These are phyloP conservation scores for Malacosoma neustria DNA, from an alignment of 2,888 invertebrate species.

Conservation along the genomic window DNA sequence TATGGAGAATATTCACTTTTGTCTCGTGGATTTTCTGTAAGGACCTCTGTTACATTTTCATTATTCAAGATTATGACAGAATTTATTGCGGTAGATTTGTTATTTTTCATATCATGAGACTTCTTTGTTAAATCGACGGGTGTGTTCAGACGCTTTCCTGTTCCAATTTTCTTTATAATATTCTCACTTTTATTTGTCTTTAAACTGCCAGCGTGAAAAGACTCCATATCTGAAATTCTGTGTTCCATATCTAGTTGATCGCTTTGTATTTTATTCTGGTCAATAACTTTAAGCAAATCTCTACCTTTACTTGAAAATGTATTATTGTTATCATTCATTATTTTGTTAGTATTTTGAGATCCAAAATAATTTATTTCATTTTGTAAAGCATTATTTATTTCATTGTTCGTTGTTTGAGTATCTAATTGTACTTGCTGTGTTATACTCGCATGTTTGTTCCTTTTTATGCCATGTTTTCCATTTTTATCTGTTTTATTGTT, in stretches of 20 bases:
- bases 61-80: conserved; percentile 12
- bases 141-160: conserved; percentile 54
- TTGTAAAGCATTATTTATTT: not conserved
- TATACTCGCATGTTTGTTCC: conserved; percentile 6
- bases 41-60: conserved; percentile 31
- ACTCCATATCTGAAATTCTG: conserved; percentile 41
- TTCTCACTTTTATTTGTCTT: conserved; percentile 27
- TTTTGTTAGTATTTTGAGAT: conserved; percentile 3
- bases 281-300: conserved; percentile 43
- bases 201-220: conserved; percentile 23
- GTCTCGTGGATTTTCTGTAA: conserved; percentile 37
- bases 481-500: conserved; percentile 60
- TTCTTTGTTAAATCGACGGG: conserved; percentile 35
- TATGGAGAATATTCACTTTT: conserved; percentile 54
- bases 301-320: conserved; percentile 34
- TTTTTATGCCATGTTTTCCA: conserved; percentile 21
- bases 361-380: not conserved
- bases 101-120: conserved; percentile 10
- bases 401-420: not conserved
- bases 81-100: conserved; percentile 9
- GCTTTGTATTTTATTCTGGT: conserved; percentile 47
- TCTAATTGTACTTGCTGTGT: conserved; percentile 11
- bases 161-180: conserved; percentile 24
- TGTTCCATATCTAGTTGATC: conserved; percentile 46
- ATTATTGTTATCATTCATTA: conserved; percentile 38